Base-by-base conservation (phyloP, 2,888 invertebrate species). In the Eudasyphora cyanicolor region DNA sequence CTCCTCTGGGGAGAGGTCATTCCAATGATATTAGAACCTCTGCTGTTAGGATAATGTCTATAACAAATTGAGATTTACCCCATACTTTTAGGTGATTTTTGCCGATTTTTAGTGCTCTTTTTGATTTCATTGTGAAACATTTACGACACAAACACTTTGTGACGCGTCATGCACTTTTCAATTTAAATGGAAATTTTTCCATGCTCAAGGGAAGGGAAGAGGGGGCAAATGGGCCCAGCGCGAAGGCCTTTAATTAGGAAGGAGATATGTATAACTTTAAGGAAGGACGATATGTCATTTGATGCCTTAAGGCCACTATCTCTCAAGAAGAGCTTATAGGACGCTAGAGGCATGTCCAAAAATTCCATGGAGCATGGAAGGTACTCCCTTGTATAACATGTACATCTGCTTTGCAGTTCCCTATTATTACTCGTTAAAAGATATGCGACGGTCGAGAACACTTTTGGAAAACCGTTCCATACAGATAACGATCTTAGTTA, bases 101-200 rank as follows among this genome's bases (percentile, higher is more conserved):
- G 7, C 42, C 1, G 49, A 29, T 70, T 12, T 14, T 42, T n/a
- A n/a, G n/a, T 45, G 27, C 10, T 49, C 7, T 27, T 60, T 24
- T 14, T 27, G 1, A 12, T 54, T 21, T 19, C 24, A 24, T 24
- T 29, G 21, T 42, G 42, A 67, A 27, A 70, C 75, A 49, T 75
- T 76, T 71, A 67, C 35, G 32, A 86, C 42, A 75, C 14, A 45
- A 79, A 78, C 71, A 82, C 45, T 79, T 85, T 84, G 67, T 81
- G 85, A 81, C 82, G 85, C 83, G 84, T 86, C 85, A 86, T 82
- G 81, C 70, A 86, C 81, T 84, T 86, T 86, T 86, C 84, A 82
- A 85, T 86, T 82, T 82, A 86, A 83, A 85, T 86, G 86, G 86
- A 89, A 87, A 89, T 89, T 88, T 88, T 86, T 84, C 0, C 27